Evolutionary conservation across 2,113 vertebrate genomes (phyloP).

Genomic region (Vidua chalybeata): DNA sequence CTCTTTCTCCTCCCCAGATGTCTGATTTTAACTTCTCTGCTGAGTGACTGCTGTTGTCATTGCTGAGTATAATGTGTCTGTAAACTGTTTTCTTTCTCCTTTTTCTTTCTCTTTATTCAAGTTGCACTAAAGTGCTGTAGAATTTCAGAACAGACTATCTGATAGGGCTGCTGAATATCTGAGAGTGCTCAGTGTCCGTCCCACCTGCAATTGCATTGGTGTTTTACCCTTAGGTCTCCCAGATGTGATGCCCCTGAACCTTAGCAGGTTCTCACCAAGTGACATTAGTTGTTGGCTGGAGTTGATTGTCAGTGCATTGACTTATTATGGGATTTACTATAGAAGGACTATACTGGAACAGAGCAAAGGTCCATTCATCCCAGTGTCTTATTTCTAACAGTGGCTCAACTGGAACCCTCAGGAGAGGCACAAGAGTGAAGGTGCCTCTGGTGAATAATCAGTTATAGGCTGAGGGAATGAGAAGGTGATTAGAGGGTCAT

Average conservation of each 20-base stretch:
- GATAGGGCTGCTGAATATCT: background rate
- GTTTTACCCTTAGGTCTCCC: background rate
- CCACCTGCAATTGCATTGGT: background rate
- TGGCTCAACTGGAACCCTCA: background rate
- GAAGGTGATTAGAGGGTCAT: background rate
- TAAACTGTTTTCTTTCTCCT: background rate
- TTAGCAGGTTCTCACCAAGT: background rate
- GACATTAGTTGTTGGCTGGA: background rate
- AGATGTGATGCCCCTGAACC: background rate
- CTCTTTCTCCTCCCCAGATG: background rate
- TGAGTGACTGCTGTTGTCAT: background rate
- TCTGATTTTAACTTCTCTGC: background rate
- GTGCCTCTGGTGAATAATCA: background rate
- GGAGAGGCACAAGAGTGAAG: background rate
- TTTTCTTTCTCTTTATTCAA: background rate
- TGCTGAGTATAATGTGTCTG: background rate
- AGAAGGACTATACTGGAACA: background rate
- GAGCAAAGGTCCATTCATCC: background rate
- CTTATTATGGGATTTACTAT: background rate
- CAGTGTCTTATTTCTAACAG: background rate
- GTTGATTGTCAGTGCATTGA: background rate
- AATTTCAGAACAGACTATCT: background rate
- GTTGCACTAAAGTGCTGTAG: background rate
- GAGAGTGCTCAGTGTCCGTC: background rate
- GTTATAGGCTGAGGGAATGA: background rate